A percentile compares a stretch with the other conserved stretches of the same genome.
These are phyloP conservation scores for Rhinichthys osculus DNA, from an alignment of 2,797 vertebrate genomes.

Conservation along the genomic window DNA sequence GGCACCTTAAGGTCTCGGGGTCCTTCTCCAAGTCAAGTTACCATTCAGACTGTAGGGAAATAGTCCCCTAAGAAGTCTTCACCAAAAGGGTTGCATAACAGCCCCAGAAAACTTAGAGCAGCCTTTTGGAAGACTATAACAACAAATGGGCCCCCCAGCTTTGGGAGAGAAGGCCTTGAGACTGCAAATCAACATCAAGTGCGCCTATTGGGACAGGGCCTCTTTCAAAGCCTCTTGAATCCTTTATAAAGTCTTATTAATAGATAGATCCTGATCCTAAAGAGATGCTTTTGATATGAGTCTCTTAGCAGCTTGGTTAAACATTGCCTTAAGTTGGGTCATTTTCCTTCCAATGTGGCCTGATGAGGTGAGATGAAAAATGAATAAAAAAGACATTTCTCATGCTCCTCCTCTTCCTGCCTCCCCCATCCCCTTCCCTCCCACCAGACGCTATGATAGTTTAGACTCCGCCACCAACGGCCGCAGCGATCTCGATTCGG, in stretches of 20 bases:
- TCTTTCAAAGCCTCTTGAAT: constrained; percentile 8
- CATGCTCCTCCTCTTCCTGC: constrained; percentile 80
- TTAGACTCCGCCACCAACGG: constrained; percentile 93
- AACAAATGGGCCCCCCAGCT: not conserved
- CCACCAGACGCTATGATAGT: constrained; percentile 93
- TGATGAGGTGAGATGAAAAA: constrained; percentile 60
- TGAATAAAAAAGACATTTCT: constrained; percentile 75
- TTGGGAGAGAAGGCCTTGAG: not conserved
- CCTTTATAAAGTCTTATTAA: not conserved
- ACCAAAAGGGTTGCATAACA: not conserved
- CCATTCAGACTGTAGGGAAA: not conserved
- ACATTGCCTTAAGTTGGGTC: constrained; percentile 49
- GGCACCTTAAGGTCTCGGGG: not conserved
- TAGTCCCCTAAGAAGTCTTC: not conserved
- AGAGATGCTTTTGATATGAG: constrained; percentile 25
- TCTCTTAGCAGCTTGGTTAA: constrained; percentile 62
- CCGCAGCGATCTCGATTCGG: constrained; percentile 93
- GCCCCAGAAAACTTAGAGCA: not conserved
- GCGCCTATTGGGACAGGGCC: constrained; percentile 14
- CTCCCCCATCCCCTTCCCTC: constrained; percentile 78
- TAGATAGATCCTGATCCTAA: constrained; percentile 28
- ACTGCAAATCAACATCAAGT: not conserved
- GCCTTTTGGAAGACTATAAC: not conserved
- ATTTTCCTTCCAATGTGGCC: constrained; percentile 40
- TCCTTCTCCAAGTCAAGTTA: not conserved